These are phyloP conservation scores for Mizuhopecten yessoensis DNA, from an alignment of 1,140 invertebrate genomes.

Conservation along the genomic window DNA sequence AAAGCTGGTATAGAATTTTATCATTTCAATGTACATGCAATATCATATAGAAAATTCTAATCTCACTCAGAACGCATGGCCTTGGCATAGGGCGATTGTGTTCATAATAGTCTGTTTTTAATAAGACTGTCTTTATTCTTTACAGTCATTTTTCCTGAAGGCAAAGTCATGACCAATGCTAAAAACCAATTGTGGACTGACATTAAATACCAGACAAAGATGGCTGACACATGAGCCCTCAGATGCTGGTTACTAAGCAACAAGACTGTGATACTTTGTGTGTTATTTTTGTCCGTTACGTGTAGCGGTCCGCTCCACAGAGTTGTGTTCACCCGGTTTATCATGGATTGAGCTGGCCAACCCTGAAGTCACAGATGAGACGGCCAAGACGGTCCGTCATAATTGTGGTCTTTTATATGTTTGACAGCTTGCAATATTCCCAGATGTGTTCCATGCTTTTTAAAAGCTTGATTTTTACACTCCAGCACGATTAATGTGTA, in stretches of 20 bases:
- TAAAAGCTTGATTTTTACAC: neutral
- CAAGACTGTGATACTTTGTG: conserved; percentile 8
- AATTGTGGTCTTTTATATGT: neutral
- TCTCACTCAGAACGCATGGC: neutral
- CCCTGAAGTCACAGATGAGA: neutral
- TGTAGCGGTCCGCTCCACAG: conserved; percentile 29
- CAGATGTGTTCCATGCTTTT: conserved; percentile 25
- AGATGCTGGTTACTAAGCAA: conserved; percentile 2
- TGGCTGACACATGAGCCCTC: neutral
- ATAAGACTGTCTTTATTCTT: conserved; percentile 53
- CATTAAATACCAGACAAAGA: neutral
- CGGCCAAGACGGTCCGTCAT: neutral
- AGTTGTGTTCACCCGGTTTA: neutral
- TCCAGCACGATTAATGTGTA: neutral
- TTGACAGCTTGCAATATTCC: conserved; percentile 26
- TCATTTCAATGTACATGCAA: no score
- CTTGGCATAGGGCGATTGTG: neutral
- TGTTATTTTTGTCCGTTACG: conserved; percentile 11
- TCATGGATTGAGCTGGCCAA: neutral
- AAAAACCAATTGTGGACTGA: neutral
- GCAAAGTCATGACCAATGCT: conserved; percentile 79
- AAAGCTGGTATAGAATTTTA: no score
- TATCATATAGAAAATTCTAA: conserved; percentile 9
- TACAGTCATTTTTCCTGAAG: conserved; percentile 80
- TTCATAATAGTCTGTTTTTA: conserved; percentile 2